Evolutionary conservation across 1,140 invertebrate genomes (phyloP).

Genomic region (Diploscapter pachys): DNA sequence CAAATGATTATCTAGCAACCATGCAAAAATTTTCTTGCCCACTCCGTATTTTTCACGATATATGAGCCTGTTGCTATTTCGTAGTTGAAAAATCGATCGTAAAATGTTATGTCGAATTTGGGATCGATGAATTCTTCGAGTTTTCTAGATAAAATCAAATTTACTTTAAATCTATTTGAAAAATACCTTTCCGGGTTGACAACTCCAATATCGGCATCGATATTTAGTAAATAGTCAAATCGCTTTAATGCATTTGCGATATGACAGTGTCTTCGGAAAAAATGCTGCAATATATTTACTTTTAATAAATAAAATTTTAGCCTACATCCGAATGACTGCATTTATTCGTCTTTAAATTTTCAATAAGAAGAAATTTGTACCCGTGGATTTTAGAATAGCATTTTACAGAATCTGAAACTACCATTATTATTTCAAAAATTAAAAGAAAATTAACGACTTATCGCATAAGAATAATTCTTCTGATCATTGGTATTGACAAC

Average conservation of each 20-base stretch:
- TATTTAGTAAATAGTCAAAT: constrained; percentile 21
- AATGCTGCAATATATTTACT: background rate
- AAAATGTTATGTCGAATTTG: constrained; percentile 20
- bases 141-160: background rate
- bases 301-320: constrained; percentile 3
- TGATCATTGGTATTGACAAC: too few species aligned
- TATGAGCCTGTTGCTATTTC: constrained; percentile 32
- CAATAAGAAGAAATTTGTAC: constrained; percentile 11
- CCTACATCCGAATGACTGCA: constrained; percentile 25
- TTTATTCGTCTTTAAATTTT: background rate
- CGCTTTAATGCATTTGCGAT: constrained; percentile 8
- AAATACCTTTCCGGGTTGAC: constrained; percentile 33
- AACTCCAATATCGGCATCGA: constrained; percentile 37
- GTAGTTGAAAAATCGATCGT: constrained; percentile 34
- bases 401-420: constrained; percentile 23
- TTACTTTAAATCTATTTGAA: background rate
- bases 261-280: constrained; percentile 35
- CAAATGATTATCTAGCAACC: background rate
- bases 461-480: too few species aligned
- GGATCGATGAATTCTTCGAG: constrained; percentile 31
- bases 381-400: constrained; percentile 29
- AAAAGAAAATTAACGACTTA: too few species aligned
- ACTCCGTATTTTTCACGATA: constrained; percentile 26
- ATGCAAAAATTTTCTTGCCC: constrained; percentile 12
- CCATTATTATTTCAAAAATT: background rate